Conservation (phyloP, 2,888 invertebrate species). For the Callinectes sapidus region DNA sequence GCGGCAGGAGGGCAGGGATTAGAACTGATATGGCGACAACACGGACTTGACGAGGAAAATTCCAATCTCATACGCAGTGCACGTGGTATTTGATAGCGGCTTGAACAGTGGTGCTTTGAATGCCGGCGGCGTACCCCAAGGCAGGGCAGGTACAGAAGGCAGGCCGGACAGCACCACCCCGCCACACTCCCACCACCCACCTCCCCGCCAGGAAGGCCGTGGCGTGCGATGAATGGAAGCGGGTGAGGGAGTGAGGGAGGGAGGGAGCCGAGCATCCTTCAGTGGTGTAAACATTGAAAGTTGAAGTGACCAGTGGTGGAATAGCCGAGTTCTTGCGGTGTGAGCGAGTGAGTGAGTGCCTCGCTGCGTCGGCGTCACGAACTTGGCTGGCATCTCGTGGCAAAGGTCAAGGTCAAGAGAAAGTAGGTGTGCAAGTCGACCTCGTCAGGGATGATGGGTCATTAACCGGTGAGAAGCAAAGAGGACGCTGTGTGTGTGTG, state of each 20-base stretch:
- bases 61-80: background rate
- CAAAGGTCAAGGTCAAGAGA: slow-evolving; percentile 29
- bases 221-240: background rate
- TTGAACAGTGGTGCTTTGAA: background rate
- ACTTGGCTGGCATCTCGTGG: background rate
- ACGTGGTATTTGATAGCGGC: background rate
- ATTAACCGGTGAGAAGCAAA: background rate
- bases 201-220: background rate
- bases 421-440: background rate
- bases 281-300: background rate
- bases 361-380: background rate
- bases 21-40: no score
- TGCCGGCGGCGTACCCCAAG: background rate
- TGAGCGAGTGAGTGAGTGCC: background rate
- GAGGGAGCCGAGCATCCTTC: background rate
- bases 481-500: background rate
- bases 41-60: background rate
- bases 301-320: background rate
- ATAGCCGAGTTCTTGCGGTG: background rate
- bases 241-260: background rate
- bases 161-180: background rate
- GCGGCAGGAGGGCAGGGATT: background rate
- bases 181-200: background rate
- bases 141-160: background rate
- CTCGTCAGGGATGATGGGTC: background rate